phyloP scores from a whole-genome alignment of 2,888 invertebrate species.

The Andrena flavipes region DNA sequence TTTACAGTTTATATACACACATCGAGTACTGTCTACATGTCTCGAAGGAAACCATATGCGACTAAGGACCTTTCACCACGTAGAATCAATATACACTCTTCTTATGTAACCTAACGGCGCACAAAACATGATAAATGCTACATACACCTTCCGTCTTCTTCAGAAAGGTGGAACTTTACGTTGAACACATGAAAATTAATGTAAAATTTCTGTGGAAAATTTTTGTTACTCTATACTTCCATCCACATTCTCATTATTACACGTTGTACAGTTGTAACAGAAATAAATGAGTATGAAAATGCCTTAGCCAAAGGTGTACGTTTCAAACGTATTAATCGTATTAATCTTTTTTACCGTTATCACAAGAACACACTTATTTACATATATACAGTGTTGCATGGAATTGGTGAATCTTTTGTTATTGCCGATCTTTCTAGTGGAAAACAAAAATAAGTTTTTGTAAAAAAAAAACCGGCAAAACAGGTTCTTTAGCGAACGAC shows the following conservation, averaged over 20 bases:
- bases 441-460: conserved; percentile 2
- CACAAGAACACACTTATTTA: conserved; percentile 47
- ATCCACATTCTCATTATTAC: background rate
- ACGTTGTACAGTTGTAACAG: background rate
- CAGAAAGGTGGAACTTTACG: background rate
- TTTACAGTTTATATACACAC: conserved; percentile 19
- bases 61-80: background rate
- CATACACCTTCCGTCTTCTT: background rate
- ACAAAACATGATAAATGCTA: conserved; percentile 13
- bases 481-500: background rate
- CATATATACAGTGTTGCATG: conserved; percentile 41
- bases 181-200: too few species aligned
- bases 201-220: background rate
- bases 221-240: background rate
- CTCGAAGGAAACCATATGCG: background rate
- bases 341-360: conserved; percentile 18
- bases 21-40: background rate
- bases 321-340: background rate
- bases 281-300: background rate
- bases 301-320: background rate
- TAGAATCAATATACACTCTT: background rate
- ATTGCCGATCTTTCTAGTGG: background rate
- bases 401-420: conserved; percentile 13
- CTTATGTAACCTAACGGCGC: background rate
- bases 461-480: conserved; percentile 14